Percentiles rank a stretch among this genome's conserved stretches.
phyloP scores from a whole-genome alignment of 2,113 vertebrate species.

The Theropithecus gelada region DNA sequence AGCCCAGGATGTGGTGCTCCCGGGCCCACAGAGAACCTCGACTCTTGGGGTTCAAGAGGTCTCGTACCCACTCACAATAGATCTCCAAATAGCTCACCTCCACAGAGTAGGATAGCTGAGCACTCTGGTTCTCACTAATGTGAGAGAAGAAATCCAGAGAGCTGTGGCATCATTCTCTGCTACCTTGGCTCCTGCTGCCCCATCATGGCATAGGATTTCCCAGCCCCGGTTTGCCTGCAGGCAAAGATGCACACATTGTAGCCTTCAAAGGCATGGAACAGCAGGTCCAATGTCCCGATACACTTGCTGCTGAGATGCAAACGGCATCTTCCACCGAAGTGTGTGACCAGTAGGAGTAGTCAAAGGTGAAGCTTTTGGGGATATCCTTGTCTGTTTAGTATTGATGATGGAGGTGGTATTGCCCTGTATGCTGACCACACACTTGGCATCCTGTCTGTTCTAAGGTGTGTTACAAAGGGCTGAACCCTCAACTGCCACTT shows the following conservation, averaged over 20 bases:
- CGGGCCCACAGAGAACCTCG: slow-evolving; percentile 89
- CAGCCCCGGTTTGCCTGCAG: slow-evolving; percentile 93
- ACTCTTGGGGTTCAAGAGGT: slow-evolving; percentile 91
- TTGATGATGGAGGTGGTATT: slow-evolving; percentile 91
- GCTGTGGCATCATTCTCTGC: slow-evolving; percentile 93
- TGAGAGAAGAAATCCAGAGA: slow-evolving; percentile 92
- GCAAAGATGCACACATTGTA: slow-evolving; percentile 95
- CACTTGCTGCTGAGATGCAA: slow-evolving; percentile 89
- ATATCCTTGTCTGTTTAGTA: slow-evolving; percentile 91
- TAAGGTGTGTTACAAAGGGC: slow-evolving; percentile 89
- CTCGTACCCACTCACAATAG: slow-evolving; percentile 93
- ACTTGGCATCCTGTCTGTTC: slow-evolving; percentile 88
- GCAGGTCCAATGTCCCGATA: slow-evolving; percentile 93
- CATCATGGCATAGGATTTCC: slow-evolving; percentile 96
- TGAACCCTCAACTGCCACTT: slow-evolving; percentile 93
- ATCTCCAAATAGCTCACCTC: slow-evolving; percentile 97
- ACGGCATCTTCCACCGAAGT: slow-evolving; percentile 91
- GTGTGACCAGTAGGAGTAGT: slow-evolving; percentile 95
- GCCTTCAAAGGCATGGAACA: slow-evolving; percentile 93
- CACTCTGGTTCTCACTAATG: slow-evolving; percentile 83
- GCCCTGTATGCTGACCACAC: slow-evolving; percentile 95
- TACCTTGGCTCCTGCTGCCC: slow-evolving; percentile 89
- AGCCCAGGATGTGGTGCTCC: slow-evolving; percentile 93
- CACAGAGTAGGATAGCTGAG: slow-evolving; percentile 89
- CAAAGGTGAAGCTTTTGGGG: slow-evolving; percentile 93